Evolutionary conservation across 2,797 vertebrate species (phyloP).

Genomic region (Brachyalestes nurse): DNA sequence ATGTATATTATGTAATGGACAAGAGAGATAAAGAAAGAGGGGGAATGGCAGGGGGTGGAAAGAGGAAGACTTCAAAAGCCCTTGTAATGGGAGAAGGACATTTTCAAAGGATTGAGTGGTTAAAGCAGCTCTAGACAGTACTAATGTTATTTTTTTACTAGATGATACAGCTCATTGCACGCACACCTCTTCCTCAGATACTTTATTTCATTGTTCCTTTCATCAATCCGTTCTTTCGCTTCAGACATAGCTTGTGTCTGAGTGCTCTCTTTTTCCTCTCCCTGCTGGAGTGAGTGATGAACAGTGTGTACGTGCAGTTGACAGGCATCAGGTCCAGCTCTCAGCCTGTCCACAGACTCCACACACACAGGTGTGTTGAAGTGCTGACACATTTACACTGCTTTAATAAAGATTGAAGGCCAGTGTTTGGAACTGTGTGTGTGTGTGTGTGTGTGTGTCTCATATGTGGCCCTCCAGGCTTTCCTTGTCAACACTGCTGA

Average conservation of each 20-base stretch:
- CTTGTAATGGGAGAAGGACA: no score
- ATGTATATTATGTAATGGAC: not conserved
- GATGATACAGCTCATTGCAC: not conserved
- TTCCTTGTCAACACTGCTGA: not conserved
- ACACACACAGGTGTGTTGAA: slow-evolving; percentile 26
- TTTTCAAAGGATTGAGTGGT: no score
- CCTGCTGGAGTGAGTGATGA: slow-evolving; percentile 6
- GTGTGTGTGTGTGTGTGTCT: slow-evolving; percentile 1
- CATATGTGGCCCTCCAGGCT: not conserved
- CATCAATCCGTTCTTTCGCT: not conserved
- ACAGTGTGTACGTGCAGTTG: not conserved
- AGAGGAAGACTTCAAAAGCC: not conserved
- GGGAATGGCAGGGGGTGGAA: not conserved
- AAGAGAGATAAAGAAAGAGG: not conserved
- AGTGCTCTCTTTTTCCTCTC: not conserved
- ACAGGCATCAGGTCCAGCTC: slow-evolving; percentile 14
- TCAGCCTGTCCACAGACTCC: not conserved
- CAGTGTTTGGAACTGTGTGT: not conserved
- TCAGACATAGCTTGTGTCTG: not conserved
- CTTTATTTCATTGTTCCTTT: not conserved
- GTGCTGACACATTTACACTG: slow-evolving; percentile 31
- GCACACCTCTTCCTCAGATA: slow-evolving; percentile 20
- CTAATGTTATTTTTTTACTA: no score
- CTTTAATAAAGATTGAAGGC: slow-evolving; percentile 27
- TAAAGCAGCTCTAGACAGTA: no score